Evolutionary conservation across 2,888 invertebrate genomes (phyloP), one percentile per base, ranked within the genome.

Genomic region (Xestia xanthographa): DNA sequence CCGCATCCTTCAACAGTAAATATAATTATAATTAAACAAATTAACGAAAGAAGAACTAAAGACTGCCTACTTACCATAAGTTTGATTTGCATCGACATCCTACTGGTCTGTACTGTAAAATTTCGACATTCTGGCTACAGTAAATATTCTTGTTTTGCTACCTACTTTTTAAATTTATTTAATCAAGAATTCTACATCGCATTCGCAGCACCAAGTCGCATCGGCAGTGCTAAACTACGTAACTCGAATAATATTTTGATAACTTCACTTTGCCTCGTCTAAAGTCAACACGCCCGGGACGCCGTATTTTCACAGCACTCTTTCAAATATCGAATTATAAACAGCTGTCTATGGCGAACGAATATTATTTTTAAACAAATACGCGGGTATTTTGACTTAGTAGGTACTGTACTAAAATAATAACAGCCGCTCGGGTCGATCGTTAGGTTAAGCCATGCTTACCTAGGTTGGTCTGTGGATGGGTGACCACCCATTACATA

Each of bases 291-390:
- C 45, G 26, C 14, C 26, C 66, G 81, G 14, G 22, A 17, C 45
- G 29, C 29, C 53, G 26, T 82, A 53, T 82, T 80, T 77, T 77
- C 66, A 45, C 60, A 80, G 70, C 77, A 77, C 53, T 70, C 58
- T 74, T 82, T 82, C 69, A 69, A 70, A 82, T 77, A 69, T 69
- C 34, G 77, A 69, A 82, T 43, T 68, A 45, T 80, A 78, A 80
- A 74, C 78, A 74, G 43, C 50, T 66, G 58, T 73, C 38, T 50
- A 29, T 45, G 62, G 9, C 50, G 11, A 72, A 50, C 56, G 56
- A 58, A 58, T 26, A 65, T 12, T 48, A 29, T 71, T n/a, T 41
- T n/a, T 1, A 3, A 72, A 45, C 14, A 80, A 80, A 65, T 56
- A 65, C n/a, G 53, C 29, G 6, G 14, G n/a, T 53, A n/a, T 56